A percentile compares a stretch with the other conserved stretches of the same genome.
These are phyloP conservation scores for Phasianus colchicus DNA, from an alignment of 2,113 vertebrate genomes.

Conservation along the genomic window DNA sequence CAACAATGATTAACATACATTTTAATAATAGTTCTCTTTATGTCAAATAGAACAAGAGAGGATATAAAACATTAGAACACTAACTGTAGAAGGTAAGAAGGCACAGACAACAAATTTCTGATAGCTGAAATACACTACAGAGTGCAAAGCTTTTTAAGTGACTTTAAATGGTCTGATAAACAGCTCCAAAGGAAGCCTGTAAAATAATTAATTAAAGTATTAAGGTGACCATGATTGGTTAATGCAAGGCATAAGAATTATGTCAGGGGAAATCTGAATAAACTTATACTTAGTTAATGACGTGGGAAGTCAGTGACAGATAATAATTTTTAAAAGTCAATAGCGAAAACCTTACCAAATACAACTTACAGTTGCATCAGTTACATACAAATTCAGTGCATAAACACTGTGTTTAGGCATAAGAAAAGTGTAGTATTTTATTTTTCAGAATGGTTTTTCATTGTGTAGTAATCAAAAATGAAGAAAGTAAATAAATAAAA, in stretches of 20 bases:
- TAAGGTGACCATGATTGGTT: slow-evolving; percentile 19
- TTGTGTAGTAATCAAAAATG: background rate
- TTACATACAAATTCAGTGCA: background rate
- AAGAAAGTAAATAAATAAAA: background rate
- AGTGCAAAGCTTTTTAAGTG: background rate
- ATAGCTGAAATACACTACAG: background rate
- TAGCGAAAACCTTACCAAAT: slow-evolving; percentile 21
- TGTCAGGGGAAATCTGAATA: slow-evolving; percentile 29
- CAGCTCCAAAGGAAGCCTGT: background rate
- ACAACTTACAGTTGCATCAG: background rate
- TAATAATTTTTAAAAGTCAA: background rate
- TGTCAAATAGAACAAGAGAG: background rate
- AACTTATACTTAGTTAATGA: slow-evolving; percentile 32
- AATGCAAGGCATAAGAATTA: background rate
- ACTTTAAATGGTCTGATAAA: slow-evolving; percentile 10
- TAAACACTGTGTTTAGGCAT: background rate
- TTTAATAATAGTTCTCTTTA: background rate
- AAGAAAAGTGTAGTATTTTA: background rate
- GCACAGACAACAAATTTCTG: background rate
- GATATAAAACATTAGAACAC: background rate
- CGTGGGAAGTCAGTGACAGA: slow-evolving; percentile 29
- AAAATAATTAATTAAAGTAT: background rate
- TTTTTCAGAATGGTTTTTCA: slow-evolving; percentile 5
- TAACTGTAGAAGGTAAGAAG: background rate
- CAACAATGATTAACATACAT: background rate